Evolutionary conservation across 2,797 vertebrate genomes (phyloP).

Genomic region (Masticophis lateralis): DNA sequence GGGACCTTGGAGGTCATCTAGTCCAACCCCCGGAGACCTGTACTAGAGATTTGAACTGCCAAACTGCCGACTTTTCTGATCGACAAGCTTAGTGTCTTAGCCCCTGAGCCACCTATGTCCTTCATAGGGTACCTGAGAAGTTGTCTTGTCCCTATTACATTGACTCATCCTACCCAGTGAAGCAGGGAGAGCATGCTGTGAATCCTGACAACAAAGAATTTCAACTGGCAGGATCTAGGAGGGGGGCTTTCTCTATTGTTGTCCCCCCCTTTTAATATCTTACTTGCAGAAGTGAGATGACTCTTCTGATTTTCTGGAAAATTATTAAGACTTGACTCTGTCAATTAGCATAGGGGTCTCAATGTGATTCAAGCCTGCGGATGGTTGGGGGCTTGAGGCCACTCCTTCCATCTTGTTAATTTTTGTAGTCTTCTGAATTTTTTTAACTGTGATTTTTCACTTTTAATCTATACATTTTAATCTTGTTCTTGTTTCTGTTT

Average conservation of each 20-base stretch:
- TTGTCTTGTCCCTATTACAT: background rate
- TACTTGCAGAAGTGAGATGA: background rate
- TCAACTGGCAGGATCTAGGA: background rate
- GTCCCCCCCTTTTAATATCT: background rate
- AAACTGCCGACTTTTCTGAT: too few relatives aligned
- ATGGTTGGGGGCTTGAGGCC: background rate
- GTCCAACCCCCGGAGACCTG: too few relatives aligned
- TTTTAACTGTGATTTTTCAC: background rate
- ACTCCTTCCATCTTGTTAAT: background rate
- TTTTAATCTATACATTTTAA: background rate
- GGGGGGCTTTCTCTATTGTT: background rate
- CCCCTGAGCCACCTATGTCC: background rate
- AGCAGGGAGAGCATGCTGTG: background rate
- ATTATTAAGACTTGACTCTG: background rate
- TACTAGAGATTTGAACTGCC: too few relatives aligned
- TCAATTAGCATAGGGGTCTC: background rate
- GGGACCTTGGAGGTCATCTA: too few relatives aligned
- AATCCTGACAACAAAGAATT: background rate
- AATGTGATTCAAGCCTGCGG: background rate
- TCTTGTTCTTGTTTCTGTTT: background rate
- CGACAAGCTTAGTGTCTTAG: too few relatives aligned
- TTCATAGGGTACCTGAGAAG: background rate
- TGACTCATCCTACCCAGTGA: background rate
- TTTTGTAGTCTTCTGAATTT: background rate
- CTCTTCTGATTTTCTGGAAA: background rate